Evolutionary conservation across 2,113 vertebrate species (phyloP).

Genomic region (Stegostoma tigrinum): DNA sequence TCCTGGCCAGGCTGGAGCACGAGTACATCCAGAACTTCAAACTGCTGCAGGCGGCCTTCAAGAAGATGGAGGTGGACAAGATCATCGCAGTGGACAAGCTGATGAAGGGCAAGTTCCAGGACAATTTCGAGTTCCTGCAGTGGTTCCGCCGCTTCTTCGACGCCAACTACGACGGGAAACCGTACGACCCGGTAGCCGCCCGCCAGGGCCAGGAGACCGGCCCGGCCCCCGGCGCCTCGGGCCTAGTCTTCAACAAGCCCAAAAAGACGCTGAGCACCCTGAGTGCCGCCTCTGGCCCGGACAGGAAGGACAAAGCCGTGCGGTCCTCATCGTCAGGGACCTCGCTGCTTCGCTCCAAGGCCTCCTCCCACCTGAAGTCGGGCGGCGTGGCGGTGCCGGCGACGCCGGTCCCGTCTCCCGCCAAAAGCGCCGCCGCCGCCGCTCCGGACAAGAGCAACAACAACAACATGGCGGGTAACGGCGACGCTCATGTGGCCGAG

Average conservation of each 20-base stretch:
- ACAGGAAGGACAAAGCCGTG: neutral
- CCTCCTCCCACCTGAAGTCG: too few species aligned
- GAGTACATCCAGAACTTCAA: constrained; percentile 40
- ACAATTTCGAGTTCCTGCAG: constrained; percentile 39
- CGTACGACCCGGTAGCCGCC: neutral
- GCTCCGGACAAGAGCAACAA: too few species aligned
- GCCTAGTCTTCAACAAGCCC: constrained; percentile 31
- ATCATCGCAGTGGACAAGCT: constrained; percentile 39
- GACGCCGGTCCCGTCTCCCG: too few species aligned
- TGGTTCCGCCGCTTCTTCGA: constrained; percentile 37
- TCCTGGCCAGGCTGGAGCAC: constrained; percentile 37
- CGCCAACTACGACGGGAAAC: constrained; percentile 28
- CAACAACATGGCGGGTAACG: neutral
- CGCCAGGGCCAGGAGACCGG: constrained; percentile 18
- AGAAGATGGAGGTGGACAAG: constrained; percentile 36
- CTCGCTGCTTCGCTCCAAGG: neutral
- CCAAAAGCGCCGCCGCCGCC: too few species aligned
- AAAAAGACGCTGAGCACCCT: constrained; percentile 23
- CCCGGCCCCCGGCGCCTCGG: neutral
- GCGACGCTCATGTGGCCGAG: neutral
- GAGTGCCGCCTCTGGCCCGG: neutral
- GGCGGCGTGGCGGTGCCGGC: neutral
- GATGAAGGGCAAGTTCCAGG: constrained; percentile 39
- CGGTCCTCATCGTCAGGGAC: neutral
- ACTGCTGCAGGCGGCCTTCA: constrained; percentile 38